Base-by-base conservation (phyloP, 53 echinoderm and acorn worm species). In the Holothuria leucospilota region DNA sequence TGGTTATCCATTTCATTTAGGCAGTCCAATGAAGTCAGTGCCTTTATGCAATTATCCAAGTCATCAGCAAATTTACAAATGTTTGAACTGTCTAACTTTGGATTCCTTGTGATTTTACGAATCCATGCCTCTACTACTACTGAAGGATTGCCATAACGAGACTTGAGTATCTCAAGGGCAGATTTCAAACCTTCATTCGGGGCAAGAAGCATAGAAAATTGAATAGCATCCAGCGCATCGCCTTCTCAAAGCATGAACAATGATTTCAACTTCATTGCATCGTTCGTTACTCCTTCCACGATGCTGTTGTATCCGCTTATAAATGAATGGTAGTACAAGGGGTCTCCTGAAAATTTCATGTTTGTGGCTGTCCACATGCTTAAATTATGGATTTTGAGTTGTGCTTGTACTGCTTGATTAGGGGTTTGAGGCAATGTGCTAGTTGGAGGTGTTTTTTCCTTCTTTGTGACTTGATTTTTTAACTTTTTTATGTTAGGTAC, bases 281-380 rank as follows among this genome's bases (percentile, higher is more conserved):
- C 60, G 38, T 79, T 59, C 28, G 29, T 29, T 0, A 79, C 34
- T 59, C 59, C 79, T 79, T 79, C 60, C 34, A 79, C 61, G 6
- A n/a, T 28, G 28, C 59, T 79, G 27, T 56, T 79, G 38, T 59
- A 59, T 9, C n/a, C n/a, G n/a, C n/a, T n/a, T n/a, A n/a, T n/a
- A n/a, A n/a, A n/a, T n/a, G n/a, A n/a, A n/a, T n/a, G n/a, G 68
- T 77, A 89, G 51, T 83, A 85, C 66, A 77, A 68, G 29, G 89
- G 89, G 28, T 89, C 85, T 30, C 85, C 89, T 24, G 42, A 71
- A 78, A 89, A 89, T 16, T 89, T 89, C 51, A 73, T 78, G 25
- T 89, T 83, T 66, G 85, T 72, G 42, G 82, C 83, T 18, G 82
- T 42, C 59, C 69, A 25, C 63, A 73, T 27, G 59, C n/a, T 65